Evolutionary conservation across 2,797 vertebrate genomes (phyloP), one percentile per base, ranked within the genome.

Genomic region (Crax fasciolata): DNA sequence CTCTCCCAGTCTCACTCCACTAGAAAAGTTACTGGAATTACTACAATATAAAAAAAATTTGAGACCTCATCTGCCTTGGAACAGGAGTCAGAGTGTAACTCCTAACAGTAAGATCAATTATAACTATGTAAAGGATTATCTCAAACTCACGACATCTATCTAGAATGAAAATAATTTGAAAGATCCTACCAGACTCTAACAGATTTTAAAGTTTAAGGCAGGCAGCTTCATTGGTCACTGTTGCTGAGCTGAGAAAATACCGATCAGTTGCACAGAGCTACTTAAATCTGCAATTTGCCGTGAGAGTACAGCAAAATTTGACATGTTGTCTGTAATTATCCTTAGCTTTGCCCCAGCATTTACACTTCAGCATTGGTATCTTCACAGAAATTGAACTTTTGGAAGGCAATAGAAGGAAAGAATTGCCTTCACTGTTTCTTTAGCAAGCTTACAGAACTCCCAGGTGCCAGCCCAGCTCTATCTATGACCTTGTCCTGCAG

Each of bases 11-110:
- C 38, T 72, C 65, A 75, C 17, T 74, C 58, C 72, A 18, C 25
- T 65, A 38, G 49, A 94, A 73, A 88, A 95, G 39, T 87, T 83
- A 74, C 43, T 84, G 32, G 55, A 85, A 87, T 68, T 63, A 78
- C 43, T 89, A 73, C 13, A 73, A 15, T 63, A 32, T 32, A 16
- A 62, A 30, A 68, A 30, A 41, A 1, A 8, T 24, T 0, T 6
- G 70, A 68, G 55, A 61, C 17, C n/a, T 46, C 15, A 38, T 63
- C 18, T 61, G 46, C 39, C n/a, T 75, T 63, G 27, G 14, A 80
- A 83, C 18, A 32, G 3, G 13, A 93, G 68, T 41, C 24, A 48
- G 27, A 51, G 23, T 6, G 3, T 39, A 81, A 76, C 15, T 5
- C 1, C 0, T 55, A 62, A 66, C 5, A 51, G 23, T n/a, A 67